A percentile compares a stretch with the other conserved stretches of the same genome.
These are phyloP conservation scores for Aphaenogaster rudis DNA, from an alignment of 1,140 invertebrate species.

Conservation along the genomic window DNA sequence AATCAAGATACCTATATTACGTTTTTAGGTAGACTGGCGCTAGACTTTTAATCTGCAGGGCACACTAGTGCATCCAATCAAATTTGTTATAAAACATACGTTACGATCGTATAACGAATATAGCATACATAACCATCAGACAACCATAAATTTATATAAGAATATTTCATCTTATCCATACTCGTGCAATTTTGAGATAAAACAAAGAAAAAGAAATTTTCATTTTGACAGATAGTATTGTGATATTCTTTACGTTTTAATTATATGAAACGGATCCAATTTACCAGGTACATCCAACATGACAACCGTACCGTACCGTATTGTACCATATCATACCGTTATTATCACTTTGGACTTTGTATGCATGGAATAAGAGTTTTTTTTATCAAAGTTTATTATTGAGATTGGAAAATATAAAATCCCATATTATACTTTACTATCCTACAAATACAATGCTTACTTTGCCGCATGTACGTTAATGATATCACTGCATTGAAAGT, in stretches of 20 bases:
- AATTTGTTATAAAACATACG: conserved; percentile 10
- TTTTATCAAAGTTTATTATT: conserved; percentile 68
- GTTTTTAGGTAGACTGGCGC: background rate
- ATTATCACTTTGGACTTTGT: conserved; percentile 69
- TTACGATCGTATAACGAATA: conserved; percentile 38
- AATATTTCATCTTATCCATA: conserved; percentile 17
- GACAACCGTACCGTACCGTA: background rate
- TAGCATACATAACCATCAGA: background rate
- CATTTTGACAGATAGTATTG: background rate
- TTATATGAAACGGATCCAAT: conserved; percentile 2
- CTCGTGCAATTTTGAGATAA: background rate
- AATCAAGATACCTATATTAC: background rate
- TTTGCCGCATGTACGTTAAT: conserved; percentile 72
- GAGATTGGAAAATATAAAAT: conserved; percentile 84
- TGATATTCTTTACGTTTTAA: background rate
- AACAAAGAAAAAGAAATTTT: background rate
- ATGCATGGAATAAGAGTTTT: conserved; percentile 69
- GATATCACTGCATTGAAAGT: conserved; percentile 64
- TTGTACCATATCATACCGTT: too few species aligned
- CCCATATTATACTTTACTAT: conserved; percentile 82
- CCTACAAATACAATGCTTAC: conserved; percentile 82
- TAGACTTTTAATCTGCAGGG: background rate
- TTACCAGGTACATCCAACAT: background rate
- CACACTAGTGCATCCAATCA: background rate
- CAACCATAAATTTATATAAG: conserved; percentile 12